Conservation (phyloP, 2,113 vertebrate genomes). For the Ploceus nigricollis region DNA sequence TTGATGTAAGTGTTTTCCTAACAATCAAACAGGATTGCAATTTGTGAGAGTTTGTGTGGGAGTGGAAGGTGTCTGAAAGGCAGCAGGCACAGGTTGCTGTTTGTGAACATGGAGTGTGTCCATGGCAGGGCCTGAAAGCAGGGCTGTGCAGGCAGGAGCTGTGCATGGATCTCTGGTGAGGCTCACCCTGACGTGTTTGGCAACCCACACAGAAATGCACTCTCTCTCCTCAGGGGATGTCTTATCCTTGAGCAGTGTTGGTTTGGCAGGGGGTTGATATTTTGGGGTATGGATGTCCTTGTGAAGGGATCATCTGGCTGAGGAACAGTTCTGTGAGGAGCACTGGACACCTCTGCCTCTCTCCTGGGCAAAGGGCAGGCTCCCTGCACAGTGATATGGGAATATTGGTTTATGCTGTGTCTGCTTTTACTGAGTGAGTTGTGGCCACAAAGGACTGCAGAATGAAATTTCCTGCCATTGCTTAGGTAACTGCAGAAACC, state of each 20-base stretch:
- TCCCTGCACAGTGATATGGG: not conserved
- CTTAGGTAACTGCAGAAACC: not conserved
- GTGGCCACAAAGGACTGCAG: not conserved
- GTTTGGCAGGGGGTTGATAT: not conserved
- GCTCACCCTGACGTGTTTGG: rapidly evolving
- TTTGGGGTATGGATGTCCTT: not conserved
- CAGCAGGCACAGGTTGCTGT: not conserved
- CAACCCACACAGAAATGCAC: not conserved
- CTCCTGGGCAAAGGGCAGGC: not conserved
- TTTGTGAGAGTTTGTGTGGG: not conserved
- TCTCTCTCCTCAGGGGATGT: too few species aligned
- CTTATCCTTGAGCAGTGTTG: not conserved
- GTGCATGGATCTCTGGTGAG: rapidly evolving
- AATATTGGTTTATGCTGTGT: not conserved
- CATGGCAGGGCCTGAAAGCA: not conserved
- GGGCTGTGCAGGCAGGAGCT: not conserved
- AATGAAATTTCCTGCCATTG: not conserved
- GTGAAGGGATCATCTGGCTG: not conserved
- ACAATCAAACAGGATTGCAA: rapidly evolving
- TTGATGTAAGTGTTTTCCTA: conserved; percentile 73
- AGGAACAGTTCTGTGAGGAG: not conserved
- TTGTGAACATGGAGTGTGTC: not conserved
- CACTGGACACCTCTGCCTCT: not conserved
- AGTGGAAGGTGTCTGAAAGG: not conserved
- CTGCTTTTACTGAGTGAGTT: not conserved